Percentiles rank a stretch among this genome's conserved stretches.
phyloP scores from a whole-genome alignment of 2,797 vertebrate genomes.

The Sebastes vulpes region DNA sequence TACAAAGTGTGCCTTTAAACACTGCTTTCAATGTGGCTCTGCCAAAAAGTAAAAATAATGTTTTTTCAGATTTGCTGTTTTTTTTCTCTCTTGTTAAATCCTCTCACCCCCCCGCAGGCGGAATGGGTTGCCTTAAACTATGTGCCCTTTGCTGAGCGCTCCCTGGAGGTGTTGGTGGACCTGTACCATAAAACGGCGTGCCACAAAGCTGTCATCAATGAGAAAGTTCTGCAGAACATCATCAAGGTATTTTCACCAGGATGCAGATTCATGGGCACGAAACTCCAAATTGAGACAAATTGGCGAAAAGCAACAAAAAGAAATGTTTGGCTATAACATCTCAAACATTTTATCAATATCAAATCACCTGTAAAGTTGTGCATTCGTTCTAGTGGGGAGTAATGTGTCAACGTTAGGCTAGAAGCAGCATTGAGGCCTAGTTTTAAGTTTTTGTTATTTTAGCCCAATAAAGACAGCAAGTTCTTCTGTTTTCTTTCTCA shows the following conservation, averaged over 20 bases:
- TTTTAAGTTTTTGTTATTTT: background rate
- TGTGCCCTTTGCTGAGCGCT: slow-evolving; percentile 98
- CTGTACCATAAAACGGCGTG: slow-evolving; percentile 99
- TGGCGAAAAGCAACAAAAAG: background rate
- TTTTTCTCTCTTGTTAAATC: background rate
- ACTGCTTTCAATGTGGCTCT: slow-evolving; percentile 48
- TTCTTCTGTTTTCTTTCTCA: background rate
- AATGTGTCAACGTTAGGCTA: background rate
- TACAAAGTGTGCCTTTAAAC: slow-evolving; percentile 76
- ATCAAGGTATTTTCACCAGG: slow-evolving; percentile 90
- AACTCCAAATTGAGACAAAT: background rate
- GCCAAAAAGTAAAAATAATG: background rate
- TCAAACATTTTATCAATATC: background rate
- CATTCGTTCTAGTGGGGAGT: background rate
- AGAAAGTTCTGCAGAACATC: slow-evolving; percentile 95
- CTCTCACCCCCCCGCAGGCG: slow-evolving; percentile 82
- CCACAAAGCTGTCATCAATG: slow-evolving; percentile 98
- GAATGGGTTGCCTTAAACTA: slow-evolving; percentile 99
- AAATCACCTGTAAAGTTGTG: background rate
- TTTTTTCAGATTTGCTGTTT: background rate
- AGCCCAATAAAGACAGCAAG: too few relatives aligned
- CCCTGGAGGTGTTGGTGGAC: slow-evolving; percentile 96
- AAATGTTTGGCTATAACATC: background rate
- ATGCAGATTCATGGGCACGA: background rate
- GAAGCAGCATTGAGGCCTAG: background rate